phyloP scores from a whole-genome alignment of 2,797 vertebrate species.

The Onychomys torridus region DNA sequence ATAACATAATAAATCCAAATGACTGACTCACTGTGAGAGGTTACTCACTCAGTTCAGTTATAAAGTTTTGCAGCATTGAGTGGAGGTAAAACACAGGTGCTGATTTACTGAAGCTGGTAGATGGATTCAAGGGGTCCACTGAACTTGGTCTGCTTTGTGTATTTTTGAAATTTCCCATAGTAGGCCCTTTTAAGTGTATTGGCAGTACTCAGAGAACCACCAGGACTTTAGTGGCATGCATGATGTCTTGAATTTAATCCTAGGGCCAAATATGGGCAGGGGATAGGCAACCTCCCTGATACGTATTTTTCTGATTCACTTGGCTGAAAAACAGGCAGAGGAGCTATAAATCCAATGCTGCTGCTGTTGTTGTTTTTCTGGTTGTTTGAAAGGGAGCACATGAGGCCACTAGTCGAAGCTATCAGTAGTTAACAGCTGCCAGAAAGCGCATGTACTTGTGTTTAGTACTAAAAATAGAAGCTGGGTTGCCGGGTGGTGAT shows the following conservation, averaged over 20 bases:
- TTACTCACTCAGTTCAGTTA: neutral
- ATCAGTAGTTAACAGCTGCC: neutral
- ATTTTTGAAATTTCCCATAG: neutral
- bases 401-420: neutral
- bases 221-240: neutral
- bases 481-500: neutral
- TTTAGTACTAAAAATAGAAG: neutral
- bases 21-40: neutral
- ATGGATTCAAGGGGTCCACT: neutral
- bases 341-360: neutral
- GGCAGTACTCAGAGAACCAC: neutral
- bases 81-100: neutral
- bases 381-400: neutral
- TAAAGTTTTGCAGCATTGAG: neutral
- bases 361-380: neutral
- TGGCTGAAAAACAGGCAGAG: neutral
- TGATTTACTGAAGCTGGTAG: neutral
- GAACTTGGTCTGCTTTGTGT: neutral
- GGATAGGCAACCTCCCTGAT: neutral
- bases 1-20: neutral
- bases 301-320: neutral
- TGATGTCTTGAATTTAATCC: neutral
- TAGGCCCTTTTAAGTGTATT: neutral
- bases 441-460: neutral
- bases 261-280: neutral